A percentile compares a stretch with the other conserved stretches of the same genome.
phyloP scores from a whole-genome alignment of 2,113 vertebrate species.

The Myotis yumanensis region DNA sequence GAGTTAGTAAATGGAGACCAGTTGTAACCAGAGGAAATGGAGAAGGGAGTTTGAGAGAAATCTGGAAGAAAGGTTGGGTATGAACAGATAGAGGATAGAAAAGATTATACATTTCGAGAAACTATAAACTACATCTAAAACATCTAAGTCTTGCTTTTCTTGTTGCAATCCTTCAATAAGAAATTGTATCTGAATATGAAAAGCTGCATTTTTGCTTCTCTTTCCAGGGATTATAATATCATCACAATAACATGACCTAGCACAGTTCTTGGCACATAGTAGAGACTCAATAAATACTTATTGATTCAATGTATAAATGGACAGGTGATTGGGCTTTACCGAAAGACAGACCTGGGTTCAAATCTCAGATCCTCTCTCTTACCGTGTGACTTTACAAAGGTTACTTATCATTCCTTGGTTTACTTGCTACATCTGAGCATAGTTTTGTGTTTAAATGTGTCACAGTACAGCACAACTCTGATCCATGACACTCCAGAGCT shows the following conservation, averaged over 20 bases:
- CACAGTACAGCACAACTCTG: neutral
- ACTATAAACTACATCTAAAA: neutral
- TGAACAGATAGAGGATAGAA: neutral
- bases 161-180: neutral
- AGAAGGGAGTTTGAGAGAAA: neutral
- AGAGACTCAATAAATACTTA: slow-evolving; percentile 4
- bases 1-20: neutral
- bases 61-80: neutral
- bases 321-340: neutral
- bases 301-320: neutral
- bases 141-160: neutral
- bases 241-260: neutral
- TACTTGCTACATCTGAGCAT: neutral
- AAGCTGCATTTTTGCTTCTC: neutral
- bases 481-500: neutral
- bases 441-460: neutral
- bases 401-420: neutral
- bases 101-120: neutral
- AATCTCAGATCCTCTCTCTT: neutral
- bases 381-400: neutral
- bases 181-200: slow-evolving; percentile 9
- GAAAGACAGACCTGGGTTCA: neutral
- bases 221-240: neutral
- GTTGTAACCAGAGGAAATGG: neutral
- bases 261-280: neutral